These are phyloP conservation scores for Acanthosepion pharaonis DNA, from an alignment of 2,888 invertebrate species.

Conservation along the genomic window DNA sequence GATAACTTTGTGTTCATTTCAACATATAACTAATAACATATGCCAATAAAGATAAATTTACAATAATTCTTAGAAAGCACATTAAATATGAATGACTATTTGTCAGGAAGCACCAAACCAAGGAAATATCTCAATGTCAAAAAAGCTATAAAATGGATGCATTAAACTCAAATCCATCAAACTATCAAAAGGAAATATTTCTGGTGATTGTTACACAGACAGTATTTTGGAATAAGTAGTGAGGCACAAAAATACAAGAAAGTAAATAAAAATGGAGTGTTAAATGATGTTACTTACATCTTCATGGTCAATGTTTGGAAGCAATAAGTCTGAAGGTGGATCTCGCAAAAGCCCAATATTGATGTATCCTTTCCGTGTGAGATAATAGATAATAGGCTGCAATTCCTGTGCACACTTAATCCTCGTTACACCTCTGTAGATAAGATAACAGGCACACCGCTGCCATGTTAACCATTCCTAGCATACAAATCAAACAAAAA, in stretches of 20 bases:
- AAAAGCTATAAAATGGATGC: too few species aligned
- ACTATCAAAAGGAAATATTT: neutral
- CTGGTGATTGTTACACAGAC: neutral
- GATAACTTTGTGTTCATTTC: too few species aligned
- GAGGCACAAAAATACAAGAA: too few species aligned
- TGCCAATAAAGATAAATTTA: too few species aligned
- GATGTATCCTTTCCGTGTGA: constrained; percentile 72
- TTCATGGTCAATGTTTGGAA: constrained; percentile 36
- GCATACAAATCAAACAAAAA: constrained; percentile 46
- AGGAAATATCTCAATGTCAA: too few species aligned
- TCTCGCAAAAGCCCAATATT: constrained; percentile 71
- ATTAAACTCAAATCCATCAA: neutral
- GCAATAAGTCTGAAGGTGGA: constrained; percentile 46
- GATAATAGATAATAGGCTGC: constrained; percentile 67
- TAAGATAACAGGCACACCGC: constrained; percentile 66
- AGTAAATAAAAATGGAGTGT: neutral
- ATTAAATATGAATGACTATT: too few species aligned
- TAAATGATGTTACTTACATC: constrained; percentile 3
- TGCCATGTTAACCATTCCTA: constrained; percentile 73
- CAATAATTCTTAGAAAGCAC: too few species aligned
- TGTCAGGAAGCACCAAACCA: too few species aligned
- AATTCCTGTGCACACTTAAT: constrained; percentile 69
- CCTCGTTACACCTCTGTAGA: constrained; percentile 74
- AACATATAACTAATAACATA: too few species aligned
- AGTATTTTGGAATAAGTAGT: neutral